A percentile compares a stretch with the other conserved stretches of the same genome.
Conservation (phyloP, 2,797 vertebrate genomes). For the Amniataba percoides region DNA sequence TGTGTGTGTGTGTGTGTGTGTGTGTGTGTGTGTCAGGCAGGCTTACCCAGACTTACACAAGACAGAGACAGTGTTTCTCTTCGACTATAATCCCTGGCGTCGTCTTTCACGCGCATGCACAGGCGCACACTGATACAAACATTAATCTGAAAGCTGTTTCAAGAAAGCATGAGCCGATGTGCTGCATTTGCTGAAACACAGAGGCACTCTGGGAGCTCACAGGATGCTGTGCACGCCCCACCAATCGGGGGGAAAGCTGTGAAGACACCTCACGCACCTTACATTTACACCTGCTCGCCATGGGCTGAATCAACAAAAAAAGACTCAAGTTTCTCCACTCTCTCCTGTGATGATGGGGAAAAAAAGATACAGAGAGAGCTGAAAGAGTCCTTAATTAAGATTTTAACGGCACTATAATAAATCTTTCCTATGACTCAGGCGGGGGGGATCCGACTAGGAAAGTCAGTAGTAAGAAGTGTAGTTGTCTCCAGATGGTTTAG, state of each 20-base stretch:
- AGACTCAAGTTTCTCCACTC: slow-evolving; percentile 4
- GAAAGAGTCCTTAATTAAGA: slow-evolving; percentile 3
- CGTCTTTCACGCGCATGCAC: slow-evolving; percentile 22
- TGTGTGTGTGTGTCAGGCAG: slow-evolving; percentile 23
- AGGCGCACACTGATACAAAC: slow-evolving; percentile 28
- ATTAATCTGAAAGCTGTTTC: slow-evolving; percentile 50
- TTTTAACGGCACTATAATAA: slow-evolving; percentile 30
- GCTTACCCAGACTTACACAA: slow-evolving; percentile 47
- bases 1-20: slow-evolving; percentile 33
- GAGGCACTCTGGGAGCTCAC: slow-evolving; percentile 37
- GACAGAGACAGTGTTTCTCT: slow-evolving; percentile 48
- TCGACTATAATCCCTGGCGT: slow-evolving; percentile 57
- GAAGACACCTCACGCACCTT: background rate
- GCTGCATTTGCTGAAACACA: slow-evolving; percentile 39
- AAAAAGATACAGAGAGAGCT: slow-evolving; percentile 7
- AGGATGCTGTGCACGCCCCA: slow-evolving; percentile 8
- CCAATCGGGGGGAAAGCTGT: slow-evolving; percentile 27
- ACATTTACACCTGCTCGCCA: slow-evolving; percentile 2
- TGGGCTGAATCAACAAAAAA: slow-evolving; percentile 10
- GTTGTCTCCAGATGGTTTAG: slow-evolving; percentile 53
- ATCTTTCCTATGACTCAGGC: slow-evolving; percentile 40
- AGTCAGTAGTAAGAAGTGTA: slow-evolving; percentile 20
- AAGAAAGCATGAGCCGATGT: slow-evolving; percentile 30
- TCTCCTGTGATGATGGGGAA: background rate
- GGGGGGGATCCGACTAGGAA: slow-evolving; percentile 18